Percentiles rank a stretch among this genome's conserved stretches.
Evolutionary conservation across 2,113 vertebrate species (phyloP).

Genomic region (Notiomystis cincta): DNA sequence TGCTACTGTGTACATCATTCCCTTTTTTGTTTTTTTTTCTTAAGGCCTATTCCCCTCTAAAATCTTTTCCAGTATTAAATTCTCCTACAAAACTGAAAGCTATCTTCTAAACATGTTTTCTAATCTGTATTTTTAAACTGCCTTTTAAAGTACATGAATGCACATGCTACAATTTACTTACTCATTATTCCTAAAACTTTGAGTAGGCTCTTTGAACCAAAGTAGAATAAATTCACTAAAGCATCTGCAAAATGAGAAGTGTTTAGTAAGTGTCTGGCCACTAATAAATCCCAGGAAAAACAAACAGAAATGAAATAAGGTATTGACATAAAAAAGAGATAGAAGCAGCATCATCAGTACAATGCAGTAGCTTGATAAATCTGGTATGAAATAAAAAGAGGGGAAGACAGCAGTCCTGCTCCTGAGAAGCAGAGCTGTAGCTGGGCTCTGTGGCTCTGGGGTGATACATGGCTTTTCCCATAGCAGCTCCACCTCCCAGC

Average conservation of each 20-base stretch:
- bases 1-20: background rate
- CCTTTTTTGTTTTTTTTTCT: background rate
- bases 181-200: constrained; percentile 13
- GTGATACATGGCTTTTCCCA: accelerated
- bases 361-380: background rate
- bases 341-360: background rate
- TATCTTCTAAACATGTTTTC: constrained; percentile 8
- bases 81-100: background rate
- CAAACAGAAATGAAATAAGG: background rate
- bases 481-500: background rate
- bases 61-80: background rate
- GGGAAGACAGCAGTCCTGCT: accelerated
- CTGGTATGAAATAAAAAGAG: background rate
- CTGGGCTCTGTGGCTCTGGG: background rate
- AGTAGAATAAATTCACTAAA: background rate
- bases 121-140: background rate
- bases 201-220: background rate
- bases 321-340: background rate
- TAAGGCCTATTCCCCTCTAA: background rate
- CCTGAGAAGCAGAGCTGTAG: background rate
- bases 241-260: background rate
- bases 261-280: background rate
- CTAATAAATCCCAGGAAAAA: background rate
- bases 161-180: constrained; percentile 4
- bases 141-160: background rate